Percentiles rank a stretch among this genome's conserved stretches.
phyloP scores from a whole-genome alignment of 2,797 vertebrate species.

The Oreochromis mossambicus region DNA sequence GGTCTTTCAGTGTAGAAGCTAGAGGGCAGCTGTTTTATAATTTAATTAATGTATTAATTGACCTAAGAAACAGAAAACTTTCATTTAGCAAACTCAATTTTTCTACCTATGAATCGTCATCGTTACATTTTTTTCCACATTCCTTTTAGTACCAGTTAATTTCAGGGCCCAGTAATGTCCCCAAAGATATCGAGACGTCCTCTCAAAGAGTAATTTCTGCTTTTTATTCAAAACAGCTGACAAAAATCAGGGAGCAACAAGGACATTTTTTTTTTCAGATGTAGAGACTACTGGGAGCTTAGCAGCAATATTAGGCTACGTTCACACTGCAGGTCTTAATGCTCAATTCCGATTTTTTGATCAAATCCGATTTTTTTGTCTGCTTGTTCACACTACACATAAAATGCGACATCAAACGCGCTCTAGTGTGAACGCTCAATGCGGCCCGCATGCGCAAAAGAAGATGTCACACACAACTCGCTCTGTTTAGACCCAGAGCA shows the following conservation, averaged over 20 bases:
- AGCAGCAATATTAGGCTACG: not conserved
- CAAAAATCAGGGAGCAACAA: not conserved
- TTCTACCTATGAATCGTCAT: not conserved
- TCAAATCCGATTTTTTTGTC: no score
- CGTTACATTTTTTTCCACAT: not conserved
- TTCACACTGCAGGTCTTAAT: no score
- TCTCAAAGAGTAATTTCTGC: not conserved
- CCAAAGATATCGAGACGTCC: not conserved
- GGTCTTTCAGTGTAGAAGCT: not conserved
- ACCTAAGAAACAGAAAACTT: not conserved
- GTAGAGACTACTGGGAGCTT: not conserved
- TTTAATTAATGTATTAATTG: not conserved
- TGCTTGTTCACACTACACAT: no score
- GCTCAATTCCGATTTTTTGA: no score
- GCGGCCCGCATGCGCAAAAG: no score
- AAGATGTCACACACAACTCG: no score
- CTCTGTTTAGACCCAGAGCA: no score
- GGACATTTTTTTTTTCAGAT: not conserved
- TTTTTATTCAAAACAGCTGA: not conserved
- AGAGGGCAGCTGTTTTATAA: not conserved
- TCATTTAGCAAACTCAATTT: not conserved
- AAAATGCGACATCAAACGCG: no score
- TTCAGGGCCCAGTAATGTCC: not conserved
- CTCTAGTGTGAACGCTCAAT: no score
- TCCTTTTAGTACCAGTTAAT: not conserved